Evolutionary conservation across 2,113 vertebrate species (phyloP).

Genomic region (Connochaetes taurinus): DNA sequence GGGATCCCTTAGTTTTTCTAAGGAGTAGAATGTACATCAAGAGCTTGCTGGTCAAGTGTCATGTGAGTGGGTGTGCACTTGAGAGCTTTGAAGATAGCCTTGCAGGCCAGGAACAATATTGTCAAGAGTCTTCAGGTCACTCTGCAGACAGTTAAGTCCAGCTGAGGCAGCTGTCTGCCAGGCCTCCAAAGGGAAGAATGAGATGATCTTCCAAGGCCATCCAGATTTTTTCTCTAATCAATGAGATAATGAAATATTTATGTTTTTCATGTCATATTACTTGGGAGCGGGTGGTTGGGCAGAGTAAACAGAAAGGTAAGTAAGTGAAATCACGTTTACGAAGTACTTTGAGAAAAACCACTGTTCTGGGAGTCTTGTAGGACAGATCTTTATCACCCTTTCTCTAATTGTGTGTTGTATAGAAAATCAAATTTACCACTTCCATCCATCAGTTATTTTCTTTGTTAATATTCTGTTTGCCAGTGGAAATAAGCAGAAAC

Average conservation of each 20-base stretch:
- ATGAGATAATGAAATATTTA: background rate
- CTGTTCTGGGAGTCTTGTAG: background rate
- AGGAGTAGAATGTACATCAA: background rate
- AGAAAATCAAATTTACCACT: background rate
- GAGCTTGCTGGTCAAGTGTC: background rate
- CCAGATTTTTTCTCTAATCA: background rate
- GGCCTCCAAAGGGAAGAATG: background rate
- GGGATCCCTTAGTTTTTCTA: background rate
- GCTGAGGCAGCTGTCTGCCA: no score
- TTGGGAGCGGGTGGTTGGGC: background rate
- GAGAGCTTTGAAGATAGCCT: no score
- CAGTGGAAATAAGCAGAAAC: background rate
- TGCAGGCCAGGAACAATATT: background rate
- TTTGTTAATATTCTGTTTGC: background rate
- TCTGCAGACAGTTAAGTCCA: background rate
- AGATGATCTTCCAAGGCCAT: background rate
- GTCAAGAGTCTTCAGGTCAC: background rate
- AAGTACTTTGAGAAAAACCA: background rate
- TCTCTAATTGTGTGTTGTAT: background rate
- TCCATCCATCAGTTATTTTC: background rate
- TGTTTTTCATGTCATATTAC: background rate
- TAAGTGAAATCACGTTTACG: background rate
- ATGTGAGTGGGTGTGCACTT: accelerated
- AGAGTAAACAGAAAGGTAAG: background rate
- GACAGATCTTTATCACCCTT: background rate